Evolutionary conservation across 35 echinoderm and acorn worm genomes (phyloP), one percentile per base, ranked within the genome.

Genomic region (Anneissia japonica): DNA sequence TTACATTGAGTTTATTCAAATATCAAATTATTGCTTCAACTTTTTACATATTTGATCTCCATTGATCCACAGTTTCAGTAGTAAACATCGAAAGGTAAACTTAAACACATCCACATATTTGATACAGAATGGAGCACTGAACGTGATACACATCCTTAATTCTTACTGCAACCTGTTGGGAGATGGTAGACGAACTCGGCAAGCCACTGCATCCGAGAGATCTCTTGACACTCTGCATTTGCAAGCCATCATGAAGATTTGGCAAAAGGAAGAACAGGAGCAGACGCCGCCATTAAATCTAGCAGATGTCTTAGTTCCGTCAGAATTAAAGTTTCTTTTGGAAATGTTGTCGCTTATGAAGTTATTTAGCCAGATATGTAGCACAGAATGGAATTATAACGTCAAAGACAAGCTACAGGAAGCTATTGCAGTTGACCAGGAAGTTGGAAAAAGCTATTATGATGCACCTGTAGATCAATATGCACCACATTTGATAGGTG

Each of bases 181-280:
- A 32, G 21, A 46, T 36, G 32, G 19, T 79, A 80, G 17, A 0
- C 37, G 28, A 31, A 23, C 34, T 4, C 39, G 31, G 56, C 75
- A 78, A 30, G 32, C 35, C 13, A n/a, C 35, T 76, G 23, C 40
- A 34, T 46, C 46, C 36, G 36, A 88, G 26, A 88, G 86, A 64
- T 81, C 79, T 34, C 32, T 88, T 17, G 77, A 81, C 32, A 36
- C 72, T 13, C 86, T 88, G 28, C 76, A 88, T 46, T 51, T 88
- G 13, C 76, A 88, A 73, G 86, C 86, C 29, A 81, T 46, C 36
- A 88, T 81, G 77, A 81, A 88, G 36, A 38, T 88, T 28, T 88
- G 86, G 77, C 77, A 88, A 41, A 77, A 51, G 32, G 31, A 56
- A 51, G 31, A 38, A 31, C 36, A 41, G 51, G 14, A 21, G 13